Evolutionary conservation across 92 coral and sea anemone species (phyloP).

Genomic region (Scolanthus callimorphus): DNA sequence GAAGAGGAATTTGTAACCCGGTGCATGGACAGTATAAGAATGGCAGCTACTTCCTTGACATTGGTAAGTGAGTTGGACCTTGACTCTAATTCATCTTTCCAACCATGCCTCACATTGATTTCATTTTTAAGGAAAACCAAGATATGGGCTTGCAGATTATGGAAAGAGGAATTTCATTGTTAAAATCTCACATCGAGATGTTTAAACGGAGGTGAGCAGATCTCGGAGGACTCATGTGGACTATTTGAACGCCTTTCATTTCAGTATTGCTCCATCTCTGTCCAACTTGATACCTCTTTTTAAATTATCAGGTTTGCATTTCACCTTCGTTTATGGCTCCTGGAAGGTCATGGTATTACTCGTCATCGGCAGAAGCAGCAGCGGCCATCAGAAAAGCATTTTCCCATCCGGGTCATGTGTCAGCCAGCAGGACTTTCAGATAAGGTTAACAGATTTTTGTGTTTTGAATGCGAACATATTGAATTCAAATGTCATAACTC

Average conservation of each 20-base stretch:
- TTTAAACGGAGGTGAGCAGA: slow-evolving; percentile 89
- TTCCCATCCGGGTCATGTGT: slow-evolving; percentile 96
- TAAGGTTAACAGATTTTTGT: slow-evolving; percentile 79
- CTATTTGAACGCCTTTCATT: too few relatives aligned
- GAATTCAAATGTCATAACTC: too few relatives aligned
- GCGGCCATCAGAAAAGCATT: slow-evolving; percentile 84
- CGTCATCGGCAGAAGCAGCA: slow-evolving; percentile 82
- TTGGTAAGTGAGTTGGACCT: slow-evolving; percentile 24
- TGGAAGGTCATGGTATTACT: slow-evolving; percentile 92
- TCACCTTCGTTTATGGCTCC: slow-evolving; percentile 88
- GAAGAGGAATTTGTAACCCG: slow-evolving; percentile 88
- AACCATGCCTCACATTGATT: too few relatives aligned
- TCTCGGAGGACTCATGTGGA: too few relatives aligned
- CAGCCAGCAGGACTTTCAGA: slow-evolving; percentile 99
- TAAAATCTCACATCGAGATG: slow-evolving; percentile 88
- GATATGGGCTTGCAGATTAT: slow-evolving; percentile 79
- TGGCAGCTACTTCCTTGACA: slow-evolving; percentile 60
- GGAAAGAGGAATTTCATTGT: slow-evolving; percentile 82
- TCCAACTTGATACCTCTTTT: background rate
- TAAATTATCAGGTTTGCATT: slow-evolving; percentile 71
- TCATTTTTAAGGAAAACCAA: slow-evolving; percentile 27
- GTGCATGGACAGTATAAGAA: slow-evolving; percentile 82
- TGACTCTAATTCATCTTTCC: background rate
- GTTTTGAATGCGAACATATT: too few relatives aligned
- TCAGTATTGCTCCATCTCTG: too few relatives aligned